phyloP scores from a whole-genome alignment of 2,113 vertebrate species.

The Aphelocoma coerulescens region DNA sequence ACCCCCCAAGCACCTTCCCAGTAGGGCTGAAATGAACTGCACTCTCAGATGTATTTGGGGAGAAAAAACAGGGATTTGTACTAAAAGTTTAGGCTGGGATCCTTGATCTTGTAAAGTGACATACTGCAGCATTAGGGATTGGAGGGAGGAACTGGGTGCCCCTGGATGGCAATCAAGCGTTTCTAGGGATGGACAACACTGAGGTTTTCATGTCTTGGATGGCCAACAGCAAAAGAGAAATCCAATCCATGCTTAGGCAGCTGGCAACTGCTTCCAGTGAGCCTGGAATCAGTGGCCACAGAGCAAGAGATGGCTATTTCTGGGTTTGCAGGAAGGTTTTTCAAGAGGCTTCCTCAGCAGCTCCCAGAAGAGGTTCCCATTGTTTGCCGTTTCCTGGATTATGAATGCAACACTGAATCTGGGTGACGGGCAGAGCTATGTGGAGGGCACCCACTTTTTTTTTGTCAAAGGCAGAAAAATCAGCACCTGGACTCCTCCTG shows the following conservation, averaged over 20 bases:
- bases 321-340: constrained; percentile 2
- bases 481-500: neutral
- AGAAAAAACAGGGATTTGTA: neutral
- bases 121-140: neutral
- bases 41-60: neutral
- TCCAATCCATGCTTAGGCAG: neutral
- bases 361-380: neutral
- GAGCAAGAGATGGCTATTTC: neutral
- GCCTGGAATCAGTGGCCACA: neutral
- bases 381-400: fast-evolving
- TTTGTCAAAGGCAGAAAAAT: neutral
- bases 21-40: neutral
- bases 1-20: neutral
- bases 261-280: neutral
- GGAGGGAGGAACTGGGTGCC: neutral
- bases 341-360: neutral
- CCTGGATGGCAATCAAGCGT: neutral
- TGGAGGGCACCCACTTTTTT: neutral
- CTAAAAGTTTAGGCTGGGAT: neutral
- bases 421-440: neutral
- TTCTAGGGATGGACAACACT: neutral
- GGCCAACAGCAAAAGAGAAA: neutral
- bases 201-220: neutral
- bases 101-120: neutral
- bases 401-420: fast-evolving